A percentile compares a stretch with the other conserved stretches of the same genome.
These are phyloP conservation scores for Lordiphosa fenestrarum DNA, from an alignment of 2,888 invertebrate species.

Conservation along the genomic window DNA sequence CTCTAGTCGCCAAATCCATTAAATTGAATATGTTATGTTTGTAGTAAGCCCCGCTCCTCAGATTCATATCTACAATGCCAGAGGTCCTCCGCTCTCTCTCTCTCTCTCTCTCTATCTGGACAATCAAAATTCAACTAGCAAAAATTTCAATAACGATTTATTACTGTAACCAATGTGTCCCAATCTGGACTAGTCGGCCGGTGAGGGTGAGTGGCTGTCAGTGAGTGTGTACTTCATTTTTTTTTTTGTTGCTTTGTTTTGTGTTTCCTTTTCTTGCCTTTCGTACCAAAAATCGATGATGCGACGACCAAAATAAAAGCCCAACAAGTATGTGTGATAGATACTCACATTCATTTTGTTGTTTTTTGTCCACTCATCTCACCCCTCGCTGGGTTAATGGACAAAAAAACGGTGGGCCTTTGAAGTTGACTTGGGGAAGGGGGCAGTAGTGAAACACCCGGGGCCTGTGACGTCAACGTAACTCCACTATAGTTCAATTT, in stretches of 20 bases:
- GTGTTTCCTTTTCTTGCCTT: background rate
- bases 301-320: conserved; percentile 67
- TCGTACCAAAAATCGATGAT: conserved; percentile 65
- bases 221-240: background rate
- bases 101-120: background rate
- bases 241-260: conserved; percentile 4
- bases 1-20: background rate
- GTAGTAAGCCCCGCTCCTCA: too few species aligned
- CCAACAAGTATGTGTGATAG: conserved; percentile 47
- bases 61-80: background rate
- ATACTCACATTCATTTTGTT: conserved; percentile 24
- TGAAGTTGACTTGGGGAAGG: conserved; percentile 7
- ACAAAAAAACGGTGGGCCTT: conserved; percentile 4
- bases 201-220: too few species aligned
- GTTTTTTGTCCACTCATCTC: background rate
- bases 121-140: conserved; percentile 8
- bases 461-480: conserved; percentile 10
- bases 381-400: background rate
- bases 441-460: background rate
- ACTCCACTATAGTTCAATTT: conserved; percentile 3
- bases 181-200: conserved; percentile 10
- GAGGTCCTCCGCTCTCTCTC: background rate
- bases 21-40: too few species aligned
- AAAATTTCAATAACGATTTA: conserved; percentile 66
- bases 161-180: conserved; percentile 44